Base-by-base conservation (phyloP, 2,113 vertebrate species). In the Ctenodactylus gundi region DNA sequence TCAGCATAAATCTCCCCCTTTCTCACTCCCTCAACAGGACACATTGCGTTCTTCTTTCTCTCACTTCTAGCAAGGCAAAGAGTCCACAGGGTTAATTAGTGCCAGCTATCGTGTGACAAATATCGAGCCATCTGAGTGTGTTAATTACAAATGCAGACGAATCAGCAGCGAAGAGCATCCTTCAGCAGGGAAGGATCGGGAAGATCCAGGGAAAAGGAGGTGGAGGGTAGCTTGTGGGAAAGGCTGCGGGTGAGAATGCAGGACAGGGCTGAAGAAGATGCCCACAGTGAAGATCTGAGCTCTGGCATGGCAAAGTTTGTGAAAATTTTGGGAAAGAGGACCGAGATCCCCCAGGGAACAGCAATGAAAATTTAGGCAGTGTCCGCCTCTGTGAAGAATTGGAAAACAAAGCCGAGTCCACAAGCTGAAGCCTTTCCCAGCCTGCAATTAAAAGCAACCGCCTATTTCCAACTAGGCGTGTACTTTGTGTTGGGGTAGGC, bases 71-170 rank as follows among this genome's bases (percentile, higher is more conserved):
- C 15, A 58, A 89, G 81, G 51, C 39, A 90, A 75, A 90, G 39
- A 86, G 15, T 82, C 46, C 72, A 94, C 21, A 73, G 94, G 81
- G 51, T 91, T 94, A 84, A 88, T 89, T 51, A 94, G 75, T 64
- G 41, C n/a, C 68, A 85, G n/a, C 15, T 62, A 81, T 77, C 72
- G n/a, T 64, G 68, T 88, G 92, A 94, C 49, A 70, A 87, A 94
- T 73, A 86, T 3, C 29, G 46, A 92, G 55, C 57, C 81, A 88
- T 44, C 12, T n/a, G 73, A 94, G 72, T 73, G 31, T 49, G 51
- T 86, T 77, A 51, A 85, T 91, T 76, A 55, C n/a, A n/a, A n/a
- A n/a, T n/a, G n/a, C n/a, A n/a, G n/a, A n/a, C n/a, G n/a, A n/a
- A n/a, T n/a, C n/a, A n/a, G n/a, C n/a, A n/a, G 53, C 49, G 41